phyloP scores from a whole-genome alignment of 2,797 vertebrate genomes.

The Centropyge bicolor region DNA sequence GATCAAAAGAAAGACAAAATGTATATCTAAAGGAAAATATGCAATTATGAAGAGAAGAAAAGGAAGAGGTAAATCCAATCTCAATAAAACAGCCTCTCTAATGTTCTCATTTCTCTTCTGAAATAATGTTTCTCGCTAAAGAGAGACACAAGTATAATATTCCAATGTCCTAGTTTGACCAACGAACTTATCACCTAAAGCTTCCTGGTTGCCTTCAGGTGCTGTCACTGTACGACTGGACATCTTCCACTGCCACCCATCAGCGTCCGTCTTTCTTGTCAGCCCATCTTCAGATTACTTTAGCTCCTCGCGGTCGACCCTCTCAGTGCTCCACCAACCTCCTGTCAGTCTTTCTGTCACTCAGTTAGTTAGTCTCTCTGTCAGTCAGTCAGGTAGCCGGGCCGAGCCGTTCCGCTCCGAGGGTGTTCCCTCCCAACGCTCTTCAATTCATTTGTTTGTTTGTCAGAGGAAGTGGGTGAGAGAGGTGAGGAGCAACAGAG shows the following conservation, averaged over 20 bases:
- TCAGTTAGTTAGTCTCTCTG: constrained; percentile 57
- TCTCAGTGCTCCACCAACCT: constrained; percentile 50
- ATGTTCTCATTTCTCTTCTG: background rate
- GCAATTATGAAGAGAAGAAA: too few relatives aligned
- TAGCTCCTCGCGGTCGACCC: constrained; percentile 43
- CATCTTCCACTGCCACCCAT: constrained; percentile 48
- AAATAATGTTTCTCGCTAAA: background rate
- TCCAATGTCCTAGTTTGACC: background rate
- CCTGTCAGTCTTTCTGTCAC: constrained; percentile 73
- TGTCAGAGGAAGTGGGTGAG: constrained; percentile 42
- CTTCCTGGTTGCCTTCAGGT: constrained; percentile 25
- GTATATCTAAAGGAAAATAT: too few relatives aligned
- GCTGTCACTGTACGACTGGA: constrained; percentile 11
- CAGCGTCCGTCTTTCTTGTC: constrained; percentile 52
- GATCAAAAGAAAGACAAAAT: too few relatives aligned
- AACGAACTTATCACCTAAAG: constrained; percentile 5
- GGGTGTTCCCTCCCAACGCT: constrained; percentile 49
- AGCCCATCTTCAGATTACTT: constrained; percentile 65
- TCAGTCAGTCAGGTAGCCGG: constrained; percentile 49
- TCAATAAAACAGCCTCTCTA: background rate
- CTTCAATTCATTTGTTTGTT: constrained; percentile 74
- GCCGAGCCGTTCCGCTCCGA: constrained; percentile 41
- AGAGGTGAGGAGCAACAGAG: background rate
- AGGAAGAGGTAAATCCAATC: too few relatives aligned
- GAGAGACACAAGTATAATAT: background rate